These are phyloP conservation scores for Eristalis tenax DNA, from an alignment of 2,888 invertebrate species.

Conservation along the genomic window DNA sequence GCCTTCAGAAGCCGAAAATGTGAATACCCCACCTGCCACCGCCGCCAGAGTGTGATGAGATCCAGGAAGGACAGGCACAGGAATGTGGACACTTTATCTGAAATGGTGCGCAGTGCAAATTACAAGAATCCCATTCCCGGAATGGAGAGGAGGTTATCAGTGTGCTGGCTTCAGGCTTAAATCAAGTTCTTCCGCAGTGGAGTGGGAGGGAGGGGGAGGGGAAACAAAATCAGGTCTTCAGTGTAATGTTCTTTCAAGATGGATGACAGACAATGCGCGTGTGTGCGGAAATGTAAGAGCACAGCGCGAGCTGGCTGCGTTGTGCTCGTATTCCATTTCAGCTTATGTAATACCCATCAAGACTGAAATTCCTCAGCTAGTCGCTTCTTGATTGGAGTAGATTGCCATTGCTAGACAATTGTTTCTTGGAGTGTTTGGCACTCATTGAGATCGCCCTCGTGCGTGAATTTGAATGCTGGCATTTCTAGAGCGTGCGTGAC, in stretches of 20 bases:
- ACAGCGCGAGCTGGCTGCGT: neutral
- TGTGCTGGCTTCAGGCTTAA: constrained; percentile 7
- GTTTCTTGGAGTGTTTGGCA: too few relatives aligned
- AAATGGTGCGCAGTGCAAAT: constrained; percentile 30
- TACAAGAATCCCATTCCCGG: constrained; percentile 35
- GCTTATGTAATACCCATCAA: constrained; percentile 29
- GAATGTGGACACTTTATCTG: constrained; percentile 44
- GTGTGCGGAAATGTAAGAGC: neutral
- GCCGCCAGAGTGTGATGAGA: neutral
- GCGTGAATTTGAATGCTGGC: too few relatives aligned
- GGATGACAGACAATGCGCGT: neutral
- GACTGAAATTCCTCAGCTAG: constrained; percentile 10
- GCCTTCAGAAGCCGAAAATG: constrained; percentile 30
- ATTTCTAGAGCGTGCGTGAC: too few relatives aligned
- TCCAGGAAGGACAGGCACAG: neutral
- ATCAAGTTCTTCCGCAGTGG: constrained; percentile 44
- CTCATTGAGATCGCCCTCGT: too few relatives aligned
- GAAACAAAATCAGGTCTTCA: constrained; percentile 71
- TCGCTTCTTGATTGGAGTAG: neutral
- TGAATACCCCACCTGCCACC: neutral
- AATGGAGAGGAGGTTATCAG: constrained; percentile 12
- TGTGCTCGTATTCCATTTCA: neutral
- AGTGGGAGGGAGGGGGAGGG: constrained; percentile 32
- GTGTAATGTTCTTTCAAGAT: constrained; percentile 47
- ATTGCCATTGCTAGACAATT: neutral